Conservation (phyloP, 2,797 vertebrate species). For the Sparidentex hasta region DNA sequence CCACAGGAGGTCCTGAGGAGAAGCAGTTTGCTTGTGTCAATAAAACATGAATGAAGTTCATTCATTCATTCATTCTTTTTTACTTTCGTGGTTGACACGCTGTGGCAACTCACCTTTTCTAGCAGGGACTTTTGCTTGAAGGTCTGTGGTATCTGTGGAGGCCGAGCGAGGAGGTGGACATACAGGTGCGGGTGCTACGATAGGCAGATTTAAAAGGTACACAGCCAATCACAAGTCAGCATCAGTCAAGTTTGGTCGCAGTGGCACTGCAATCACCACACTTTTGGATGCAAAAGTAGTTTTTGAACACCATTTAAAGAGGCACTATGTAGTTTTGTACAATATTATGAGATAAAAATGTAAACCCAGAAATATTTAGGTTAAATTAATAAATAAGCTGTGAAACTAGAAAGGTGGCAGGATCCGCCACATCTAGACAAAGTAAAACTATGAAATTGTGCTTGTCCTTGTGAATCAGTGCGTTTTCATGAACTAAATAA, state of each 20-base stretch:
- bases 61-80: neutral
- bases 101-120: conserved; percentile 54
- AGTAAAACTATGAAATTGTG: no score
- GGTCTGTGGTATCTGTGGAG: conserved; percentile 38
- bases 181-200: conserved; percentile 13
- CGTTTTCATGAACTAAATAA: neutral
- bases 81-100: neutral
- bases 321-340: no score
- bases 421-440: no score
- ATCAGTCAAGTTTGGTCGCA: conserved; percentile 54
- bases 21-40: neutral
- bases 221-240: conserved; percentile 63
- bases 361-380: no score
- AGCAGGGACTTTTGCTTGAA: conserved; percentile 40
- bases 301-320: neutral
- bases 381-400: no score
- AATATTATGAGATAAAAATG: no score
- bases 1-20: conserved; percentile 70
- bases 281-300: neutral
- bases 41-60: neutral
- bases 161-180: conserved; percentile 29
- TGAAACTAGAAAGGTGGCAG: no score
- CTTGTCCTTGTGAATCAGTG: no score
- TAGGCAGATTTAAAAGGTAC: conserved; percentile 31
- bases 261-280: neutral